Evolutionary conservation across 2,113 vertebrate genomes (phyloP).

Genomic region (Polypterus bichir): DNA sequence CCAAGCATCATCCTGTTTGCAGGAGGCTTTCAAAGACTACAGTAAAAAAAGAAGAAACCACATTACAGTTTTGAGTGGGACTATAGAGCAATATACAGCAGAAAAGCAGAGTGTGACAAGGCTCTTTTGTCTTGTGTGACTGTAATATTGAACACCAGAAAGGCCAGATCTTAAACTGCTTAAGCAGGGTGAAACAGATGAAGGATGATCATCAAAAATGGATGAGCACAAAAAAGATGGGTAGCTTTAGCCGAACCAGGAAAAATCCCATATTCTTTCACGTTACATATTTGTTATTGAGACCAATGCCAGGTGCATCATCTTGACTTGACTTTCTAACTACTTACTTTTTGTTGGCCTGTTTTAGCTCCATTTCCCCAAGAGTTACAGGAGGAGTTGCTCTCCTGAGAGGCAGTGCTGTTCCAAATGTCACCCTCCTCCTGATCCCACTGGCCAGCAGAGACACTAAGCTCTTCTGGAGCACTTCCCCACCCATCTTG

Average conservation of each 20-base stretch:
- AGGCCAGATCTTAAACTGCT: too few relatives aligned
- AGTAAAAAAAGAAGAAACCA: conserved; percentile 19
- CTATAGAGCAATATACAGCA: background rate
- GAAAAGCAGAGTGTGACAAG: background rate
- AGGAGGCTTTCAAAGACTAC: conserved; percentile 73
- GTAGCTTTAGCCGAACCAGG: background rate
- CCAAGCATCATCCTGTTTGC: conserved; percentile 88
- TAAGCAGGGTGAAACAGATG: too few relatives aligned
- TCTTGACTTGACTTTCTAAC: too few relatives aligned
- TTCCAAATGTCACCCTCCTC: conserved; percentile 93
- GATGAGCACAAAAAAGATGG: too few relatives aligned
- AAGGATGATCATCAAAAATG: too few relatives aligned
- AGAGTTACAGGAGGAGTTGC: conserved; percentile 79
- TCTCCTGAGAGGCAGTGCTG: conserved; percentile 81
- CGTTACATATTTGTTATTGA: background rate
- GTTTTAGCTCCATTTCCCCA: conserved; percentile 84
- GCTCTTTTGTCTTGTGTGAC: too few relatives aligned
- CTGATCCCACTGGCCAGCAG: conserved; percentile 74
- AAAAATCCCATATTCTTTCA: conserved; percentile 23
- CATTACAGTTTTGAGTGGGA: background rate
- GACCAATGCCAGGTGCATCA: too few relatives aligned
- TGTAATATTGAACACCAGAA: too few relatives aligned
- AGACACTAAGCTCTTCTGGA: conserved; percentile 74
- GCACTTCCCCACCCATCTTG: conserved; percentile 92
- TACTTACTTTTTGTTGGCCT: conserved; percentile 71